Evolutionary conservation across 2,888 invertebrate species (phyloP), one percentile per base, ranked within the genome.

Genomic region (Spilosoma lubricipeda): DNA sequence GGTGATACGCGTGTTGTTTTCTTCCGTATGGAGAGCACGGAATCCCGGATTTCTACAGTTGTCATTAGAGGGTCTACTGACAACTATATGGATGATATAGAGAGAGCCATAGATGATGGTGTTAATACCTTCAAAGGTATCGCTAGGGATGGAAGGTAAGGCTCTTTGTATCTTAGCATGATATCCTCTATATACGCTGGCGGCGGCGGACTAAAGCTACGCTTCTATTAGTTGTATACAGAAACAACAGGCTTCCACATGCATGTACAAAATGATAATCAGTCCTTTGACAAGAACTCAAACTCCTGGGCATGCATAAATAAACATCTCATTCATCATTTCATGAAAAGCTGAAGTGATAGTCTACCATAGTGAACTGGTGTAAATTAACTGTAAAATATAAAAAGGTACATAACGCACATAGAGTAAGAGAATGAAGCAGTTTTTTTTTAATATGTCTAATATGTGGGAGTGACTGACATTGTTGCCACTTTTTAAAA

Each of bases 41-140:
- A 99, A 86, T 98, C 98, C 7, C 97, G 98, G 71, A 98, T 99
- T 78, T 97, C 99, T 1, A 99, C 99, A 0, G 97, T 99, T 84
- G 97, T 99, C 20, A 96, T 99, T 78, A 97, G 99, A 81, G 99
- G 99, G 1, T 98, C 99, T 1, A 99, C 99, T 8, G 99, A 99
- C 83, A 99, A 99, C 92, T 98, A 98, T 88, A 99, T 99, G 98
- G 99, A 99, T 92, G 99, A 99, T 88, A 98, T 99, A 87, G 99
- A 99, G 94, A 97, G 99, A 78, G 99, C 99, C 42, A 97, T 99
- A 86, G 99, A 99, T 94, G 99, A 99, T 96, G 99, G 99, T 78
- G 99, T 99, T 33, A 99, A 99, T 91, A 99, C 99, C 52, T 99
- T 99, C 95, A 99, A 99, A 93, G 98, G 98, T 72, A 96, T 99